Conservation (phyloP, 1,140 invertebrate genomes). For the Eupeodes corollae region DNA sequence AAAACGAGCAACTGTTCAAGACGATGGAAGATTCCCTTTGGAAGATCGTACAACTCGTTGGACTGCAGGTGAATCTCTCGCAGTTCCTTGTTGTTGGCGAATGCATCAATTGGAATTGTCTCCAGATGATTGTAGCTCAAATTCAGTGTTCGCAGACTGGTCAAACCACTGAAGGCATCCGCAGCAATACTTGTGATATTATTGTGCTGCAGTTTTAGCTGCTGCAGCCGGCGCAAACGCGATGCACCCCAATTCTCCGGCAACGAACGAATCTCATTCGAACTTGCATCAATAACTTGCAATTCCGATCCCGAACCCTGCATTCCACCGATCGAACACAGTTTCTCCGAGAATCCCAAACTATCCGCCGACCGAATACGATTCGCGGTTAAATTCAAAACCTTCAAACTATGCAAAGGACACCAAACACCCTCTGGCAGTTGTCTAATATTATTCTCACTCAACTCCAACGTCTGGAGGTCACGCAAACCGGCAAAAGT, state of each 20-base stretch:
- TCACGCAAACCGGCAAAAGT: conserved; percentile 54
- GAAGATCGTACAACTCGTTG: conserved; percentile 60
- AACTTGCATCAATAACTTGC: conserved; percentile 56
- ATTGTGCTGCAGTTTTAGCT: conserved; percentile 63
- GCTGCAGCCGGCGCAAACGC: conserved; percentile 54
- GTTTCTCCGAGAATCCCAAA: conserved; percentile 48
- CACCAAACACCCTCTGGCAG: conserved; percentile 62
- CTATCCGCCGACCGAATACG: conserved; percentile 54
- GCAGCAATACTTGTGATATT: conserved; percentile 53
- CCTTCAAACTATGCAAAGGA: conserved; percentile 55
- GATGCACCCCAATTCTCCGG: conserved; percentile 54
- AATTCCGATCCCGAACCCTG: conserved; percentile 41
- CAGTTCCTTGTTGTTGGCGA: conserved; percentile 54
- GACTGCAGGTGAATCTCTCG: conserved; percentile 61
- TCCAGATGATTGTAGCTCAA: conserved; percentile 62
- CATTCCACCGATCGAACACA: conserved; percentile 29
- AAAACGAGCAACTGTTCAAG: conserved; percentile 56
- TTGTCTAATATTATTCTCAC: conserved; percentile 58
- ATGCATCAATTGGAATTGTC: conserved; percentile 56
- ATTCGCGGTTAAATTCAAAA: conserved; percentile 65
- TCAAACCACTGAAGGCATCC: conserved; percentile 54
- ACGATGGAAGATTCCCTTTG: conserved; percentile 53
- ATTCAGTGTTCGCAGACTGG: conserved; percentile 60
- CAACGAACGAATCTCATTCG: conserved; percentile 56
- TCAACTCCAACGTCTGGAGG: conserved; percentile 57